Conservation (phyloP, 2,113 vertebrate species). For the Murina feae region DNA sequence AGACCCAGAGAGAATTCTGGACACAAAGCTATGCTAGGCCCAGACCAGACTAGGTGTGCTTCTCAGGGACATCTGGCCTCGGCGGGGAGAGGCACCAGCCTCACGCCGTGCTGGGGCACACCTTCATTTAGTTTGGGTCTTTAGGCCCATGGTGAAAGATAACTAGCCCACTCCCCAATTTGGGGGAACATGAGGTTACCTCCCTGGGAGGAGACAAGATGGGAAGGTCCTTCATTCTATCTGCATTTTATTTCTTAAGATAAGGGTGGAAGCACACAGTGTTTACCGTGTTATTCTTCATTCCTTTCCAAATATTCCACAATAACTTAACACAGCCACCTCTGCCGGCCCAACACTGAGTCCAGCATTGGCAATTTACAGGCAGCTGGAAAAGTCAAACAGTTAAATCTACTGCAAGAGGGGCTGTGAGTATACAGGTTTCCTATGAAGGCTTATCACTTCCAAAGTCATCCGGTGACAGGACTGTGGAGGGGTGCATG, state of each 20-base stretch:
- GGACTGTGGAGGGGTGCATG: neutral
- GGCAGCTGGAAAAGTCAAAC: neutral
- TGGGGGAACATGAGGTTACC: neutral
- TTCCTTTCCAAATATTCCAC: neutral
- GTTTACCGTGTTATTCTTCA: neutral
- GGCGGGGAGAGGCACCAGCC: neutral
- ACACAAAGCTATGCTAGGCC: neutral
- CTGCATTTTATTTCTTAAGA: neutral
- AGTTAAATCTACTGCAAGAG: neutral
- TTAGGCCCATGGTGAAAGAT: neutral
- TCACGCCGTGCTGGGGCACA: neutral
- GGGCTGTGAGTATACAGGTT: neutral
- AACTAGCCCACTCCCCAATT: no score
- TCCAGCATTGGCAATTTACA: fast-evolving
- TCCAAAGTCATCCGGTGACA: neutral
- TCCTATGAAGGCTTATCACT: neutral
- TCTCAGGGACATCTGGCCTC: neutral
- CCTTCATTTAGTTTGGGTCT: neutral
- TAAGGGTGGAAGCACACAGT: neutral
- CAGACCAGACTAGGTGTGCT: neutral
- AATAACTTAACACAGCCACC: neutral
- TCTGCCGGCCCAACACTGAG: neutral
- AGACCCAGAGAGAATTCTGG: neutral
- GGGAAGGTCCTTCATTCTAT: neutral
- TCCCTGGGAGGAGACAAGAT: no score